Evolutionary conservation across 2,113 vertebrate genomes (phyloP).

Genomic region (Microtus pennsylvanicus): DNA sequence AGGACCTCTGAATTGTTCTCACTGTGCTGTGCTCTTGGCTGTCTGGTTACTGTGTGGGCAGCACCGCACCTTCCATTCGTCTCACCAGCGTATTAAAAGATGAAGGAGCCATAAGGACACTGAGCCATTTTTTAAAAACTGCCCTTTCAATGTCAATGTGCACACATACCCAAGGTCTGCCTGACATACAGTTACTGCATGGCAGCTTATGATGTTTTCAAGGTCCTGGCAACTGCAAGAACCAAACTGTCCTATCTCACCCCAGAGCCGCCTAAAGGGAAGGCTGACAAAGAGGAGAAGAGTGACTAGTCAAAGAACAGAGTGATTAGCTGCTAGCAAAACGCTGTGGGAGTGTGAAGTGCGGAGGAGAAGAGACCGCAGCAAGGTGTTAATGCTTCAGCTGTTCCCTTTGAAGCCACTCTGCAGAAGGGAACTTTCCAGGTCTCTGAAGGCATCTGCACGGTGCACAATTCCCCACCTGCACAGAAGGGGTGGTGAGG

Average conservation of each 20-base stretch:
- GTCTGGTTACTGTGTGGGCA: neutral
- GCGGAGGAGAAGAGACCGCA: constrained; percentile 18
- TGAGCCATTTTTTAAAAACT: neutral
- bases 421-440: neutral
- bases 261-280: neutral
- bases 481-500: neutral
- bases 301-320: constrained; percentile 57
- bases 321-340: constrained; percentile 64
- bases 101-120: neutral
- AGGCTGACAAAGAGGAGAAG: neutral
- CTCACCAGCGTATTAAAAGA: neutral
- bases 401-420: constrained; percentile 34
- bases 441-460: neutral
- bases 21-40: accelerated
- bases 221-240: neutral
- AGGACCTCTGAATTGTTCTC: neutral
- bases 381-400: constrained; percentile 53
- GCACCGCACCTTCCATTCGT: neutral
- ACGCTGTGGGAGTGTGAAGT: constrained; percentile 63
- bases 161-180: neutral
- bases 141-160: neutral
- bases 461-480: neutral
- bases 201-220: accelerated
- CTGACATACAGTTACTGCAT: accelerated
- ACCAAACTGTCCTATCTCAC: neutral